Evolutionary conservation across 2,888 invertebrate species (phyloP).

Genomic region (Helobdella robusta): DNA sequence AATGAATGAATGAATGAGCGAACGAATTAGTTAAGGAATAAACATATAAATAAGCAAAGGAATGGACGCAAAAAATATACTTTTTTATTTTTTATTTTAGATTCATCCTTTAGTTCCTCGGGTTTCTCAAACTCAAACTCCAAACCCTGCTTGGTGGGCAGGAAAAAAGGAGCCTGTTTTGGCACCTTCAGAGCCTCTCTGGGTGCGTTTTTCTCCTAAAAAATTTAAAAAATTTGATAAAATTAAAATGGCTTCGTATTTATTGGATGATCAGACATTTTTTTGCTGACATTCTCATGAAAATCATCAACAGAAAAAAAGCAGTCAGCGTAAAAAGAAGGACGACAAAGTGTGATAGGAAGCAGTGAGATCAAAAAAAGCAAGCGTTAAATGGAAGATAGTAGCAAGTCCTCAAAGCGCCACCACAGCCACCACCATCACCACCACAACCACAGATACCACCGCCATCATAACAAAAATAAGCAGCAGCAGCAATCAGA

Average conservation of each 20-base stretch:
- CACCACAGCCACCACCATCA: no score
- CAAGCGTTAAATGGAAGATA: no score
- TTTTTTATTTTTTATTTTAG: no score
- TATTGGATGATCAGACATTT: neutral
- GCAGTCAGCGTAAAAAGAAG: neutral
- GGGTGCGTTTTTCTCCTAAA: constrained; percentile 68
- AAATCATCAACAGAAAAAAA: neutral
- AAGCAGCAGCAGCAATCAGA: neutral
- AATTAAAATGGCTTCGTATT: neutral
- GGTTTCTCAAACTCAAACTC: constrained; percentile 65
- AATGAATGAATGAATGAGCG: neutral
- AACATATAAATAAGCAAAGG: no score
- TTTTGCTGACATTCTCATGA: neutral
- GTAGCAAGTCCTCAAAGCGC: no score
- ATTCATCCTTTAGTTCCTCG: constrained; percentile 23
- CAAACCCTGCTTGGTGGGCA: constrained; percentile 76
- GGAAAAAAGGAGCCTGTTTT: constrained; percentile 86
- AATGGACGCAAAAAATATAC: no score
- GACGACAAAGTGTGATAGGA: neutral
- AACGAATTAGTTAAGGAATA: no score
- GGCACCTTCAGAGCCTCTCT: constrained; percentile 70
- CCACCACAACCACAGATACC: no score
- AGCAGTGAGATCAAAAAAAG: no score
- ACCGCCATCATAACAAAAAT: neutral
- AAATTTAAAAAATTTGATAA: neutral